Evolutionary conservation across 2,113 vertebrate genomes (phyloP).

Genomic region (Baryphthengus martii): DNA sequence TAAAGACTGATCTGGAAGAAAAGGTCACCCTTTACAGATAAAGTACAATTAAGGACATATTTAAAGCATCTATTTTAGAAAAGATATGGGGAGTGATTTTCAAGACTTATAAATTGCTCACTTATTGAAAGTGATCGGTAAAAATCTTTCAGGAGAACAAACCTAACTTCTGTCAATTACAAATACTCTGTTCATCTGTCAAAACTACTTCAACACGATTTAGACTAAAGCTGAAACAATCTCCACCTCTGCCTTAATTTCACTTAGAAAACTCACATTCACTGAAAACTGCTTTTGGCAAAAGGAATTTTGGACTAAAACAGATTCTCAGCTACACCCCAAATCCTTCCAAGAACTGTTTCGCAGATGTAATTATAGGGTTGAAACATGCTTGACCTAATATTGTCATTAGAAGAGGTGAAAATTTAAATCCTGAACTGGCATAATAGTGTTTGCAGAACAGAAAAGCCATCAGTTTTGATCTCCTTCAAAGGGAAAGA

Average conservation of each 20-base stretch:
- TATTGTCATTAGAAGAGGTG: background rate
- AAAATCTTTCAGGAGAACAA: background rate
- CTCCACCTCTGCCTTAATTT: background rate
- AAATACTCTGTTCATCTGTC: background rate
- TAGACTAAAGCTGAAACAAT: background rate
- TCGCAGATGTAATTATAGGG: background rate
- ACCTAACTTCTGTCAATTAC: background rate
- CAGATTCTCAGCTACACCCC: background rate
- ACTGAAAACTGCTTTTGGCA: background rate
- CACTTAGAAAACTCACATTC: background rate
- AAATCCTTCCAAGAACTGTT: background rate
- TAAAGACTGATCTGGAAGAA: background rate
- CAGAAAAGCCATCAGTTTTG: background rate
- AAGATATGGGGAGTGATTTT: background rate
- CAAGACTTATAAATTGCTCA: background rate
- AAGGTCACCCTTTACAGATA: background rate
- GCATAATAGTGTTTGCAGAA: background rate
- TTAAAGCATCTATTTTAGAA: background rate
- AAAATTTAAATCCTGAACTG: background rate
- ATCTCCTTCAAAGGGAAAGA: background rate
- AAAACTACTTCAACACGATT: background rate
- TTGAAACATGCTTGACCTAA: background rate
- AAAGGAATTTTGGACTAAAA: background rate
- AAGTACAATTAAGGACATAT: background rate
- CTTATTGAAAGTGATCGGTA: background rate